Percentiles rank a stretch among this genome's conserved stretches.
phyloP scores from a whole-genome alignment of 2,888 invertebrate genomes.

The Branchellion lobata region DNA sequence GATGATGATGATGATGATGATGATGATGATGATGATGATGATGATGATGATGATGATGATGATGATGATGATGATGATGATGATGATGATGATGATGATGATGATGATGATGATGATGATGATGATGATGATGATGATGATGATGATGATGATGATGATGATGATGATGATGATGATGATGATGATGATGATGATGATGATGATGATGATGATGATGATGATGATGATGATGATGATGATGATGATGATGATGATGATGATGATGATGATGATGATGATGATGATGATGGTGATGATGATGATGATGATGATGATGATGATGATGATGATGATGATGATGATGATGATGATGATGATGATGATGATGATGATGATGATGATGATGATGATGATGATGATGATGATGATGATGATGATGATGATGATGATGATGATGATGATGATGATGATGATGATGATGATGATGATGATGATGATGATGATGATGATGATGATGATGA shows the following conservation, averaged over 20 bases:
- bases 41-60: constrained; percentile 39
- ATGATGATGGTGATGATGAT: constrained; percentile 31
- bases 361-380: constrained; percentile 2
- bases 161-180: constrained; percentile 44
- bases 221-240: constrained; percentile 7
- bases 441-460: constrained; percentile 33
- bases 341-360: constrained; percentile 38
- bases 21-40: constrained; percentile 44
- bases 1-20: constrained; percentile 43
- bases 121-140: constrained; percentile 43
- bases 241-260: constrained; percentile 37
- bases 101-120: constrained; percentile 24
- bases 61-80: constrained; percentile 36
- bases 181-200: constrained; percentile 37
- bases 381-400: constrained; percentile 44
- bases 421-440: constrained; percentile 43
- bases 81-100: constrained; percentile 4
- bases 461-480: constrained; percentile 43
- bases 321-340: constrained; percentile 25
- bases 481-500: constrained; percentile 45
- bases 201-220: constrained; percentile 34
- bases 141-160: constrained; percentile 43
- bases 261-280: constrained; percentile 34
- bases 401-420: constrained; percentile 43
- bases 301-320: constrained; percentile 37